A percentile compares a stretch with the other conserved stretches of the same genome.
Conservation (phyloP, 2,113 vertebrate species). For the Hirundichthys speculiger region DNA sequence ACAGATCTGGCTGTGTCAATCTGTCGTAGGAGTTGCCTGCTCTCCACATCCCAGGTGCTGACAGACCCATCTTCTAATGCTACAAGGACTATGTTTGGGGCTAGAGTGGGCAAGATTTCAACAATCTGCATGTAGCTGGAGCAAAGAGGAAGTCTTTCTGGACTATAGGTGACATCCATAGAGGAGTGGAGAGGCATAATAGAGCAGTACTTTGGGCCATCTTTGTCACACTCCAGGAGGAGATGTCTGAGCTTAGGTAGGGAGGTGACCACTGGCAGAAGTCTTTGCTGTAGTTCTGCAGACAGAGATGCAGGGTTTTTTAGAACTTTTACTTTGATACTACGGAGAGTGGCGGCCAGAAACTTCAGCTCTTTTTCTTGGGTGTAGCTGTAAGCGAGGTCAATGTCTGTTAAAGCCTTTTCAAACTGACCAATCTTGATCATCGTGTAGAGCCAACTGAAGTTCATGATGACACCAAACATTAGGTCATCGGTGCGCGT, state of each 20-base stretch:
- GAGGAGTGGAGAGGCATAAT: constrained; percentile 97
- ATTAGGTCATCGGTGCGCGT: constrained; percentile 95
- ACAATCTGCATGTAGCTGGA: constrained; percentile 95
- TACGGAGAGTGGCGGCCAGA: constrained; percentile 90
- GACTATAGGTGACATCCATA: constrained; percentile 97
- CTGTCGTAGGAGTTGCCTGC: constrained; percentile 90
- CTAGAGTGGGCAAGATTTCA: constrained; percentile 93
- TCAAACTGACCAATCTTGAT: constrained; percentile 98
- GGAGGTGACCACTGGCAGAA: constrained; percentile 95
- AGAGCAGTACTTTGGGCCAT: constrained; percentile 97
- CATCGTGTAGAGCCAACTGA: constrained; percentile 99
- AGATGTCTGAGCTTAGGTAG: constrained; percentile 96
- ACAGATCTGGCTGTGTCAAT: constrained; percentile 94
- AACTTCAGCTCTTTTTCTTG: constrained; percentile 98
- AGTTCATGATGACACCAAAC: constrained; percentile 97
- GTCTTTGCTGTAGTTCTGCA: constrained; percentile 94
- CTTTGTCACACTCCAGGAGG: constrained; percentile 97
- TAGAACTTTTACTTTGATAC: constrained; percentile 90
- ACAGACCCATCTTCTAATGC: constrained; percentile 97
- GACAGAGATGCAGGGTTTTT: constrained; percentile 94
- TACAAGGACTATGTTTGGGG: constrained; percentile 91
- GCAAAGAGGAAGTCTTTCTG: constrained; percentile 91
- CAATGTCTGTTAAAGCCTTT: constrained; percentile 92
- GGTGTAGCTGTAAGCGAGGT: constrained; percentile 91
- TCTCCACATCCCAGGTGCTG: constrained; percentile 97